Evolutionary conservation across 2,888 invertebrate species (phyloP), one percentile per base, ranked within the genome.

Genomic region (Sepioteuthis lessoniana): DNA sequence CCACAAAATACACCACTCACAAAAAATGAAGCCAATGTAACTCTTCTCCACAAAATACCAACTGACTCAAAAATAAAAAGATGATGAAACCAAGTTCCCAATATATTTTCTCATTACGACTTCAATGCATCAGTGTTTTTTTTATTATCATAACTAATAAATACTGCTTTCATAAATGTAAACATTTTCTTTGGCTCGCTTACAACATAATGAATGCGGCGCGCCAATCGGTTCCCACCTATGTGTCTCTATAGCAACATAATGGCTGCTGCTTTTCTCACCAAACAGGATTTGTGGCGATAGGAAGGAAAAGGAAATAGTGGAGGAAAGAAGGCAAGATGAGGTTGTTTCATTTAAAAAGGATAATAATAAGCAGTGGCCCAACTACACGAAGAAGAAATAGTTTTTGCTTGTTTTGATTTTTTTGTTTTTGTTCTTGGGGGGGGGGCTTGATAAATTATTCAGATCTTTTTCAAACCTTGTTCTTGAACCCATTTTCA

Each of bases 181-280:
- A 76, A 76, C 76, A 76, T 76, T 76, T 76, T 19, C 13, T 35
- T 76, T 76, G 76, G 76, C 76, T 76, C 76, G 76, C 76, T 76
- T n/a, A 76, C 76, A 76, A 55, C 55, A 25, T 55, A 55, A 76
- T 76, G 76, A 76, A 76, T 19, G 16, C n/a, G 76, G 10, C 76
- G 76, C n/a, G 76, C 76, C 76, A 76, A 35, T 76, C 16, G 76
- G 0, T 76, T 76, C 76, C n/a, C 76, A 10, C 76, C 76, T n/a
- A n/a, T 25, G n/a, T n/a, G 76, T 76, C n/a, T 76, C 76, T 76
- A 76, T 76, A n/a, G 76, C 35, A 76, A 76, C 76, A 35, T 76
- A 76, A 76, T 76, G 76, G n/a, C 76, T 76, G 76, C 76, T 76
- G n/a, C 76, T 76, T 76, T 76, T 76, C 76, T 76, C 76, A 35